Percentiles rank a stretch among this genome's conserved stretches.
Evolutionary conservation across 2,113 vertebrate genomes (phyloP).

Genomic region (Cygnus atratus): DNA sequence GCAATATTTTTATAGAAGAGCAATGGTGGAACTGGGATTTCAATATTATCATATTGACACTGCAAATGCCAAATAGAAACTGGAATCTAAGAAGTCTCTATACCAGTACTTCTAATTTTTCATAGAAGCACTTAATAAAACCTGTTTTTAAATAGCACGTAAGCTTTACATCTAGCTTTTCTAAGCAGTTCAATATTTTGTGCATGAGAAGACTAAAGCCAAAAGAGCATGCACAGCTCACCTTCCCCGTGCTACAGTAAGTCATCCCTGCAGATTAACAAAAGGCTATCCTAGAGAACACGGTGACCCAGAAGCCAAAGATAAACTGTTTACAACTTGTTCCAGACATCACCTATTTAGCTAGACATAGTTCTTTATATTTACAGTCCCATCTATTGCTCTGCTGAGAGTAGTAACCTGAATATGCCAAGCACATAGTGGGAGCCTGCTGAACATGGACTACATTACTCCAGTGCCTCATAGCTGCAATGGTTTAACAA

Average conservation of each 20-base stretch:
- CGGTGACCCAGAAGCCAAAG: conserved; percentile 14
- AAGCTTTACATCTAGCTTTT: neutral
- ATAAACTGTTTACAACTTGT: neutral
- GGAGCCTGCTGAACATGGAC: neutral
- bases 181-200: neutral
- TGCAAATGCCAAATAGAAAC: neutral
- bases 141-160: neutral
- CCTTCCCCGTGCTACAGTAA: neutral
- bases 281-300: neutral
- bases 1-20: neutral
- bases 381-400: conserved; percentile 15
- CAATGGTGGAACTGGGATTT: neutral
- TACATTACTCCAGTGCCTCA: neutral
- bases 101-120: neutral
- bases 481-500: neutral
- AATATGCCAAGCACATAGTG: neutral
- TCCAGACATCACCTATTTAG: conserved; percentile 8
- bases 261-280: neutral
- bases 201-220: neutral
- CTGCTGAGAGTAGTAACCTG: conserved; percentile 12
- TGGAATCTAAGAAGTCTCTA: neutral
- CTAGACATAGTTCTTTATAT: neutral
- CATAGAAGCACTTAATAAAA: neutral
- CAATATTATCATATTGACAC: neutral
- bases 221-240: neutral